A percentile compares a stretch with the other conserved stretches of the same genome.
Conservation (phyloP, 2,797 vertebrate genomes). For the Anguilla anguilla region DNA sequence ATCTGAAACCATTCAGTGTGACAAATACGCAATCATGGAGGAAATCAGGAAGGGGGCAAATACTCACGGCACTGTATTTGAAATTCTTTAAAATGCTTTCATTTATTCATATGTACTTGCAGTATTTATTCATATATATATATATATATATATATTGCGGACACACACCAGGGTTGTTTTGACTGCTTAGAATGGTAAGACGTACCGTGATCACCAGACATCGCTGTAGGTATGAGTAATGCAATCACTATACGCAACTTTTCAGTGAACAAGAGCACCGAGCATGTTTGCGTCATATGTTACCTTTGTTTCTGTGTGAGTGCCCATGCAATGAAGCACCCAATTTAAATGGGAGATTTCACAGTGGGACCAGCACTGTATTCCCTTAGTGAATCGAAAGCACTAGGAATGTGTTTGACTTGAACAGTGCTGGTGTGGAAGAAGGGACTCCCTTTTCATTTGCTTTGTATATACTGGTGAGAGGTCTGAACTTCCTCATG, state of each 20-base stretch:
- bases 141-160: too few relatives aligned
- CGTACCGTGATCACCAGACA: not conserved
- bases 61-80: too few relatives aligned
- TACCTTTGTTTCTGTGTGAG: not conserved
- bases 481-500: not conserved
- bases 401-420: not conserved
- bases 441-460: not conserved
- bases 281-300: not conserved
- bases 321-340: not conserved
- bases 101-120: too few relatives aligned
- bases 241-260: not conserved
- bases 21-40: too few relatives aligned
- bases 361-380: not conserved
- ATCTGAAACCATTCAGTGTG: too few relatives aligned
- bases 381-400: not conserved
- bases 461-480: not conserved
- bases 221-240: not conserved
- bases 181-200: not conserved
- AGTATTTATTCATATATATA: too few relatives aligned
- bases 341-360: not conserved
- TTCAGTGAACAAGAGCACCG: not conserved
- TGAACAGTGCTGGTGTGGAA: not conserved
- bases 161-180: not conserved
- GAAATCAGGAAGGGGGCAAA: too few relatives aligned
- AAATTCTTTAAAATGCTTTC: too few relatives aligned